Base-by-base conservation (phyloP, 2,888 invertebrate species). In the Merodon equestris region DNA sequence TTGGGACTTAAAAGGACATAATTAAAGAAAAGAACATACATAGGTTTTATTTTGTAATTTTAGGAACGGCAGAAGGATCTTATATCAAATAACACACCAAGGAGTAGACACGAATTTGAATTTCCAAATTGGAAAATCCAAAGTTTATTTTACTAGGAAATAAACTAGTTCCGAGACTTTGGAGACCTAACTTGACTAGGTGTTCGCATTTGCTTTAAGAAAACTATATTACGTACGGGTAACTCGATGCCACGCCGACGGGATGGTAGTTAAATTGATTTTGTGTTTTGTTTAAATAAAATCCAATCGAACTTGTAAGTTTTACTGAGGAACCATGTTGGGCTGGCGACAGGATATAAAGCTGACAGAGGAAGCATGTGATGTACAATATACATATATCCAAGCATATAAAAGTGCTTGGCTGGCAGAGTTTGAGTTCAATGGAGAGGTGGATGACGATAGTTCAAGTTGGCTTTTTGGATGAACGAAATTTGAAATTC, bases 211-310 rank as follows among this genome's bases (percentile, higher is more conserved):
- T 27, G 27, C 27, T 27, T 27, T 4, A 27, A 27, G 27, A 27
- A 27, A 4, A 7, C 27, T 27, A 12, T 42, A 4, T 42, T 10
- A 4, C 12, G 42, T 42, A 10, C 4, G 7, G 42, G 7, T 13
- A 12, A 42, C 42, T 13, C 42, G 12, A 42, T 12, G 38, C 9
- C 38, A 42, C 13, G 7, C 40, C 13, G n/a, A 17, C 40, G 9
- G 17, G 58, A 36, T 38, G 10, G 58, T 58, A 42, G 60, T 36
- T 60, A 48, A 60, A 60, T 60, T 60, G 60, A 60, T 60, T 60
- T 60, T 38, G 36, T 60, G 48, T 60, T 60, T 60, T 48, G 38
- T 60, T 48, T 38, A 60, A 60, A 48, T 48, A 60, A 60, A 60
- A 60, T 60, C 60, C 48, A 47, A 38, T 48, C 14, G 48, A 48